phyloP scores from a whole-genome alignment of 2,888 invertebrate species.

The Eurytoma californica region DNA sequence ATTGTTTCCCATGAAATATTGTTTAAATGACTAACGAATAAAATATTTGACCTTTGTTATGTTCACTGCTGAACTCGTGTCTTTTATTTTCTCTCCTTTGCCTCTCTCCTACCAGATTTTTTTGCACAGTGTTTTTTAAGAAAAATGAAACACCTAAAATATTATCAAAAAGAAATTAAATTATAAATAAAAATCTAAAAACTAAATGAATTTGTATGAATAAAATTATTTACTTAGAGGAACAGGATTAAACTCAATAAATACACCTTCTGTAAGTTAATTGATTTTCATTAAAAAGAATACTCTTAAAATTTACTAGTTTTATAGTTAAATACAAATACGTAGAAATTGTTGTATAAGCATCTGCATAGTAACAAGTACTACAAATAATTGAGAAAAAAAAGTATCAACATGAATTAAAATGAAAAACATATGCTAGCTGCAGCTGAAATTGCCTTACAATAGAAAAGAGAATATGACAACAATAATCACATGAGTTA shows the following conservation, averaged over 20 bases:
- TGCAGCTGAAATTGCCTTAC: not conserved
- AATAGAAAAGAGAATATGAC: conserved; percentile 9
- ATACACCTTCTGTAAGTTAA: conserved; percentile 7
- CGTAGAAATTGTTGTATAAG: conserved; percentile 19
- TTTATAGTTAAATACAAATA: conserved; percentile 7
- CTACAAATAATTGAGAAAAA: conserved; percentile 4
- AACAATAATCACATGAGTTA: conserved; percentile 15
- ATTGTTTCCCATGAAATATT: conserved; percentile 70
- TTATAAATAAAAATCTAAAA: not conserved
- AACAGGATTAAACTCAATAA: not conserved
- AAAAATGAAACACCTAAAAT: too few species aligned
- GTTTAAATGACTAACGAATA: conserved; percentile 69
- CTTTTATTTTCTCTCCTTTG: not conserved
- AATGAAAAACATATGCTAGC: not conserved
- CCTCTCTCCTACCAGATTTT: not conserved
- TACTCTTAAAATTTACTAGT: not conserved
- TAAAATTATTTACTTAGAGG: conserved; percentile 5
- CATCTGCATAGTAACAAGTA: conserved; percentile 32
- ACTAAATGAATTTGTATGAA: not conserved
- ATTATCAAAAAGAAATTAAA: not conserved
- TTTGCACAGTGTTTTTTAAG: too few species aligned
- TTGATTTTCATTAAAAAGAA: conserved; percentile 18
- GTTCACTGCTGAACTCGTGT: conserved; percentile 40
- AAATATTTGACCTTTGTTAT: conserved; percentile 62
- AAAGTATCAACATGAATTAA: conserved; percentile 8